These are phyloP conservation scores for Helicoverpa armigera DNA, from an alignment of 1,140 invertebrate genomes.

Conservation along the genomic window DNA sequence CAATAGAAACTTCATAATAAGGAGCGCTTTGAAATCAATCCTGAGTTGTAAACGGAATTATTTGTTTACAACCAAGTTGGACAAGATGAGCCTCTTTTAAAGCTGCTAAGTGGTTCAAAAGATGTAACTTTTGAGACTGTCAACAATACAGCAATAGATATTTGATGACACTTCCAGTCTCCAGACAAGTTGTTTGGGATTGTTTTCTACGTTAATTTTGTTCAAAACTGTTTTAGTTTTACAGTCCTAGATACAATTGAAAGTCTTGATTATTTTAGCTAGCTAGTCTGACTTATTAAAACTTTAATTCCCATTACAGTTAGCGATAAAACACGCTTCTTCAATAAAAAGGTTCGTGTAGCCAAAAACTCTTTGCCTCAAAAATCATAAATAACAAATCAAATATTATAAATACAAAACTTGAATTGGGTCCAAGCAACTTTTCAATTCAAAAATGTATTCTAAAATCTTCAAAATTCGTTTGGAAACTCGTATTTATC, in stretches of 20 bases:
- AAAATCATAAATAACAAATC: neutral
- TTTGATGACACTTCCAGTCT: no score
- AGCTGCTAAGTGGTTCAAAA: neutral
- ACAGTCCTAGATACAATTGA: no score
- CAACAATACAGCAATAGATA: neutral
- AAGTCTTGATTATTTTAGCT: no score
- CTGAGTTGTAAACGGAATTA: conserved; percentile 2
- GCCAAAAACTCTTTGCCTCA: neutral
- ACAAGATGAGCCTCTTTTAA: conserved; percentile 1
- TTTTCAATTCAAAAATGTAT: neutral
- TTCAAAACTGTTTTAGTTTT: no score
- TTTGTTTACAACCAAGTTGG: neutral
- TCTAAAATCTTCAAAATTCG: conserved; percentile 1
- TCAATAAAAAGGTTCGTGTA: no score
- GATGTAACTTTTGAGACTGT: conserved; percentile 9
- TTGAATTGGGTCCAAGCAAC: no score
- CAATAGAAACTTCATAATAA: conserved; percentile 30
- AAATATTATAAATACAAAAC: no score
- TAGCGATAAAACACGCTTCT: no score
- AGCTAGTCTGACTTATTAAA: no score
- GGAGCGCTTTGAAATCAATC: conserved; percentile 30
- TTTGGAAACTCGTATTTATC: neutral
- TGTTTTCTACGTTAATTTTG: no score
- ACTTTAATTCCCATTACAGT: no score
- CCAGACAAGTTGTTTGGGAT: no score